These are phyloP conservation scores for Ibycter americanus DNA, from an alignment of 2,797 vertebrate species.

Conservation along the genomic window DNA sequence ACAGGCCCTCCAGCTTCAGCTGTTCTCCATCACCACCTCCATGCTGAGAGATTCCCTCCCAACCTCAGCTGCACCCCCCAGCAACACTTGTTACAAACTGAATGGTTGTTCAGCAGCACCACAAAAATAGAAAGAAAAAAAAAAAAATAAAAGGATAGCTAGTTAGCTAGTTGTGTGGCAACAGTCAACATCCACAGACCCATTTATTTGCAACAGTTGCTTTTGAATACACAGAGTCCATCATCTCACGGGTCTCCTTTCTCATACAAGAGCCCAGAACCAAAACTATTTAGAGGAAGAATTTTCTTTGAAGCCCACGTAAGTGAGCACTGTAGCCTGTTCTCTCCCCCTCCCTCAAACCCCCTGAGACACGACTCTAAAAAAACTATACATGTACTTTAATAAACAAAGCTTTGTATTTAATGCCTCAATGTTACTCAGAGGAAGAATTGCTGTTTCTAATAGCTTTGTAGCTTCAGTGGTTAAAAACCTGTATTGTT, in stretches of 20 bases:
- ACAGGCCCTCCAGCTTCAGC: not conserved
- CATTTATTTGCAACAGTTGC: not conserved
- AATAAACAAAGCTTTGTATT: not conserved
- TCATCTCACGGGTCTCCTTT: not conserved
- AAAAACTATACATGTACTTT: not conserved
- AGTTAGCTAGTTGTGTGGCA: not conserved
- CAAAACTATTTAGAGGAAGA: not conserved
- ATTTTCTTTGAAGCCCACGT: not conserved
- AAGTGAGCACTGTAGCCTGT: not conserved
- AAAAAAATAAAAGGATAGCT: not conserved
- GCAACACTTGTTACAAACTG: rapidly evolving
- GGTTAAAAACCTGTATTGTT: not conserved
- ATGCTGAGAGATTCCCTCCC: rapidly evolving
- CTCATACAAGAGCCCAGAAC: not conserved
- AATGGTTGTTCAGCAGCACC: not conserved
- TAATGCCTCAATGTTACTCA: not conserved
- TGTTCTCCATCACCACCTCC: not conserved
- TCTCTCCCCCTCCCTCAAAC: not conserved
- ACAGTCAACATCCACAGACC: not conserved
- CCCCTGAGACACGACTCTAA: not conserved
- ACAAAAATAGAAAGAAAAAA: not conserved
- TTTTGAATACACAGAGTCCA: not conserved
- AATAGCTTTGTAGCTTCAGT: not conserved
- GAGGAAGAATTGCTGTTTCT: not conserved
- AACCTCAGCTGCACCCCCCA: rapidly evolving